Evolutionary conservation across 2,797 vertebrate genomes (phyloP).

Genomic region (Cyprinodon diabolis): DNA sequence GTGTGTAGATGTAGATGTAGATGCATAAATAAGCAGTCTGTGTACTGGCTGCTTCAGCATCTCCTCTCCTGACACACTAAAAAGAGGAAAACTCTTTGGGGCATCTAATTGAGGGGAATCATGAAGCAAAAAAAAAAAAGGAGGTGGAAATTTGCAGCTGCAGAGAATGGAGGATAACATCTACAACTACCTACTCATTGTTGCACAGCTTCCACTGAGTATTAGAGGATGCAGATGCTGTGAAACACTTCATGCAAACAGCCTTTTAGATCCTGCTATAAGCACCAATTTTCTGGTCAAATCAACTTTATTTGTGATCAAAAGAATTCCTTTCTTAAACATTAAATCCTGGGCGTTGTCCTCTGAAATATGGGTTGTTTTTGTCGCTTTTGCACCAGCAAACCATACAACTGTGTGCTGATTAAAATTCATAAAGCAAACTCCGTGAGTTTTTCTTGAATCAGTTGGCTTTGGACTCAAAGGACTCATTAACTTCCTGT

Average conservation of each 20-base stretch:
- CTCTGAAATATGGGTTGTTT: neutral
- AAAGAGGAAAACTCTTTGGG: conserved; percentile 71
- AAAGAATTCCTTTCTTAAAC: neutral
- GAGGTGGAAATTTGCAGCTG: conserved; percentile 63
- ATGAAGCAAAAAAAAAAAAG: conserved; percentile 42
- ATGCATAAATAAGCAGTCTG: conserved; percentile 23
- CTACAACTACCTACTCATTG: conserved; percentile 73
- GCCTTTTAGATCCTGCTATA: neutral
- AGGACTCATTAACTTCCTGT: conserved; percentile 40
- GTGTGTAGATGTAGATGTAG: conserved; percentile 68
- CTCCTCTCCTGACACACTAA: conserved; percentile 53
- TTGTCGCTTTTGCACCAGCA: conserved; percentile 14
- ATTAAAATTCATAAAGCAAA: conserved; percentile 29
- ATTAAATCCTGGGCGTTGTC: neutral
- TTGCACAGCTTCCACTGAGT: conserved; percentile 68
- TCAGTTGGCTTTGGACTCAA: conserved; percentile 25
- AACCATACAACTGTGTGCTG: conserved; percentile 16
- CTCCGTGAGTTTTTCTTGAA: conserved; percentile 35
- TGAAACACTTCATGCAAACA: conserved; percentile 17
- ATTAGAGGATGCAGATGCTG: conserved; percentile 47
- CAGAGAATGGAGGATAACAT: conserved; percentile 72
- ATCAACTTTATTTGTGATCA: conserved; percentile 3
- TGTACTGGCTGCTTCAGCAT: neutral
- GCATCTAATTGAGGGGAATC: conserved; percentile 59
- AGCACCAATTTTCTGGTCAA: conserved; percentile 15